These are phyloP conservation scores for Mus caroli DNA, from an alignment of 2,797 vertebrate genomes.

Conservation along the genomic window DNA sequence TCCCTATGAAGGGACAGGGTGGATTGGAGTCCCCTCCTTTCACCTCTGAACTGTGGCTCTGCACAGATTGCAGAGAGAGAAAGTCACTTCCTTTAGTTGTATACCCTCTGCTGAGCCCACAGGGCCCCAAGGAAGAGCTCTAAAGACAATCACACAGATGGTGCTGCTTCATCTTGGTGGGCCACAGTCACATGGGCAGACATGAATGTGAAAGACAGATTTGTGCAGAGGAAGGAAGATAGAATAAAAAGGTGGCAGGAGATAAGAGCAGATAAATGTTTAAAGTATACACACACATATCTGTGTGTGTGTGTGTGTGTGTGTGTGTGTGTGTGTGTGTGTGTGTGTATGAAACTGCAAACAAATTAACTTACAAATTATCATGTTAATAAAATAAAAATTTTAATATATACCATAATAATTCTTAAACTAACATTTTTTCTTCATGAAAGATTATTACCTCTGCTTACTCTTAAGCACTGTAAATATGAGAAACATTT, in stretches of 20 bases:
- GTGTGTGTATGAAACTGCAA: background rate
- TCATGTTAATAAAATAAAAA: background rate
- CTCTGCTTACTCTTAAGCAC: background rate
- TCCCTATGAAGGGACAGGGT: background rate
- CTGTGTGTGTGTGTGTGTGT: background rate
- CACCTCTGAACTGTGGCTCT: background rate
- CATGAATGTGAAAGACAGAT: background rate
- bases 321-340: background rate
- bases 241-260: background rate
- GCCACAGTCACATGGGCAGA: background rate
- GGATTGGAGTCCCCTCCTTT: too few relatives aligned
- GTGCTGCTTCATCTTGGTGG: background rate
- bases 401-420: background rate
- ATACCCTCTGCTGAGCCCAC: background rate
- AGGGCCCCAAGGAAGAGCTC: too few relatives aligned
- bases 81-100: background rate
- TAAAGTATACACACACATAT: background rate
- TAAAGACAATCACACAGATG: background rate
- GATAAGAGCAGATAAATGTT: background rate
- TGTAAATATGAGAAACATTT: background rate
- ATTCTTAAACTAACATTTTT: constrained; percentile 1
- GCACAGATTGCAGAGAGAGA: background rate
- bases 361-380: background rate
- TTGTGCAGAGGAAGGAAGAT: background rate
- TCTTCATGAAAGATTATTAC: background rate